phyloP scores from a whole-genome alignment of 2,113 vertebrate species.

The Gobiocypris rarus region DNA sequence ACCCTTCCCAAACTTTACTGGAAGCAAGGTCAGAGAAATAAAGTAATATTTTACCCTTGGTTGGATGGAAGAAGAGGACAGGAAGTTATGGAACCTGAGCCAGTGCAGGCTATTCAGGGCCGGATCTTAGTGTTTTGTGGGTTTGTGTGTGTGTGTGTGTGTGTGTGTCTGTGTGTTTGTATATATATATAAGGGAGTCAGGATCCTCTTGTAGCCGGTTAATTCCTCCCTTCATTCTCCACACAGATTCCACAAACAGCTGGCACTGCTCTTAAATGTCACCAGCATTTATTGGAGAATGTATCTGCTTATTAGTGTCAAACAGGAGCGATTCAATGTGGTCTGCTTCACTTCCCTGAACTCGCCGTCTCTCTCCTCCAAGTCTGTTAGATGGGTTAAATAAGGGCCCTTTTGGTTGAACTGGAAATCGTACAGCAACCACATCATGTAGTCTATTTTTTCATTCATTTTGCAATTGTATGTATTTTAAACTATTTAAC shows the following conservation, averaged over 20 bases:
- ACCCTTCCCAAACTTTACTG: constrained; percentile 39
- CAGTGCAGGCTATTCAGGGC: constrained; percentile 47
- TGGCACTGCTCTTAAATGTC: constrained; percentile 54
- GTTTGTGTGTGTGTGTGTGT: constrained; percentile 30
- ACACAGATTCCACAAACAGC: constrained; percentile 51
- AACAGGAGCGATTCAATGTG: constrained; percentile 16
- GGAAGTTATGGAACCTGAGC: constrained; percentile 50
- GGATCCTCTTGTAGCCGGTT: constrained; percentile 42
- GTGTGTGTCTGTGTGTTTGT: constrained; percentile 20
- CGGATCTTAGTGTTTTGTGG: constrained; percentile 44
- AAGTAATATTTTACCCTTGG: constrained; percentile 44
- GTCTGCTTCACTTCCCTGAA: constrained; percentile 27
- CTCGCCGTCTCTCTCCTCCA: background rate
- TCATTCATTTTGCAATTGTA: background rate
- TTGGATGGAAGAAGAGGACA: constrained; percentile 52
- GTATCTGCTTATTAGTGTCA: constrained; percentile 36
- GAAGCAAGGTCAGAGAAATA: constrained; percentile 43
- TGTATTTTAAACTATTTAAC: too few relatives aligned
- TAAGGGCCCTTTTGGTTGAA: background rate
- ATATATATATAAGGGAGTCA: constrained; percentile 22
- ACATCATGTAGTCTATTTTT: background rate
- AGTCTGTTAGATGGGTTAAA: constrained; percentile 7
- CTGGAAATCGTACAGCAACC: background rate
- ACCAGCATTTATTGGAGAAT: constrained; percentile 37
- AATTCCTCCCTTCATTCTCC: constrained; percentile 49